Evolutionary conservation across 2,888 invertebrate species (phyloP), one percentile per base, ranked within the genome.

Genomic region (Drosophila mimica): DNA sequence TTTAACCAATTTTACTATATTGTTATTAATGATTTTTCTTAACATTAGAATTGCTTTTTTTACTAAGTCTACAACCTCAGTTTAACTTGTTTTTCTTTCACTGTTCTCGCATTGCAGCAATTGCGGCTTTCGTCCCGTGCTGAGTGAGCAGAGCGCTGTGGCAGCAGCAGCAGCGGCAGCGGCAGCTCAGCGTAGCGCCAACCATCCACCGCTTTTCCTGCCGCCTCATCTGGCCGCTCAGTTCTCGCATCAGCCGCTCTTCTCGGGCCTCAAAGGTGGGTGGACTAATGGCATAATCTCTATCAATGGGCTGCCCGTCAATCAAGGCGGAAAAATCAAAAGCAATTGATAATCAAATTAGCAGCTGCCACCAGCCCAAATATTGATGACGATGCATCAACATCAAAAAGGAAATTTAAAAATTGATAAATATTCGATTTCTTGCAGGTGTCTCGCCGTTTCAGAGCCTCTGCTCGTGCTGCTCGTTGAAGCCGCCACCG

Each of bases 191-290:
- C 92, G 94, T 90, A 92, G 94, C 92, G 80, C 89, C 34, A 94
- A 94, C 69, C 96, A 96, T 69, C 96, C 97, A 67, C 97, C 97
- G 17, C 94, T 97, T 70, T 97, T 97, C 94, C 95, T 97, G 91
- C 97, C 97, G 59, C 97, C 97, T 17, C 97, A 97, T 93, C 94
- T 97, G 89, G 95, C 95, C 59, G 95, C 97, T 86, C 95, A 96
- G 94, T 95, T 97, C 94, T 94, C 96, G 61, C 97, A 97, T 81
- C 97, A 97, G 84, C 97, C 97, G 9, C 94, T 97, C 83, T 97
- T 97, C 93, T 96, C 96, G 62, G 94, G 95, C 65, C 94, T 97
- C 73, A 97, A 97, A 96, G 97, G 97, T 96, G 70, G 56, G 54
- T 65, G 52, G 34, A 53, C 68, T 65, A 70, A 71, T 61, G 71